Evolutionary conservation across 2,797 vertebrate genomes (phyloP), one percentile per base, ranked within the genome.

Genomic region (Argyrosomus regius): DNA sequence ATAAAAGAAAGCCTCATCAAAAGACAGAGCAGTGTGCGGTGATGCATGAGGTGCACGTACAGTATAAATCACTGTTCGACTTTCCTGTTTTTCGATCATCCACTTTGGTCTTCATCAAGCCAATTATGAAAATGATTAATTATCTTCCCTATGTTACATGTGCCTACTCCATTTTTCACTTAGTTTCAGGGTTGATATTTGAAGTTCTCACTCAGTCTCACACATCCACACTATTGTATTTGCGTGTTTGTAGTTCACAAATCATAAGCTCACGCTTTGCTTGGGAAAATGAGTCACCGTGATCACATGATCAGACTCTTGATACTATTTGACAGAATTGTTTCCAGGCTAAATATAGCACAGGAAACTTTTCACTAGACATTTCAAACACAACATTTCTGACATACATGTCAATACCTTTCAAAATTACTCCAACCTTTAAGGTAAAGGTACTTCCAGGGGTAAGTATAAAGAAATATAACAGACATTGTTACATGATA

Each of bases 1-100:
- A 93, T 87, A 80, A 91, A 93, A 92, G 85, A 79, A 45, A 46
- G 60, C 39, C 56, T 61, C 74, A 82, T 86, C 77, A 89, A 90
- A 92, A 82, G 81, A 78, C 45, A 62, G 48, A 69, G 50, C 75
- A 53, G 18, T 53, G 73, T 61, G 57, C 5, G 0, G 16, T 67
- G 43, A 85, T 81, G 77, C 49, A 87, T 75, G 68, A 84, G 52
- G 69, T 69, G 59, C 41, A 82, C 64, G 81, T 85, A 66, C 35
- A 67, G 69, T 62, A 18, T 54, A 65, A 78, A 80, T 78, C 53
- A 52, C 61, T 52, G 41, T 78, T 80, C 14, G 10, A 61, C 69
- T 75, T 62, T 58, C 62, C 65, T 71, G 61, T 76, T 72, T 84
- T 74, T 72, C 64, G 66, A 14, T 68, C 72, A 76, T 46, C 73